Evolutionary conservation across 2,888 invertebrate species (phyloP), one percentile per base, ranked within the genome.

Genomic region (Noctua pronuba): DNA sequence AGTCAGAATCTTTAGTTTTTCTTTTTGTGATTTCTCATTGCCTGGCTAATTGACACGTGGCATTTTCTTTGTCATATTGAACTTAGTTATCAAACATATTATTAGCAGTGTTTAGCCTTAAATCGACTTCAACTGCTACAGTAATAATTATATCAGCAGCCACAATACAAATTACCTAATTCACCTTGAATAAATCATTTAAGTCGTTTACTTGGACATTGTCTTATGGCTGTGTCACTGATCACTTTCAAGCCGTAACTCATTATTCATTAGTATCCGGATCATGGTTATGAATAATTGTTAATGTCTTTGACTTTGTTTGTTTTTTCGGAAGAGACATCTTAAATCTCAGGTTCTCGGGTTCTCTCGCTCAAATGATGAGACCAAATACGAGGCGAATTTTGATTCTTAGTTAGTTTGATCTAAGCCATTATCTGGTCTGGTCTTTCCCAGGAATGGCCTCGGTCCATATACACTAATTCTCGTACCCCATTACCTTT

Each of bases 121-220:
- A 38, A 72, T 28, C 49, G 72, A 24, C 28, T 66, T 35, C n/a
- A 75, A 62, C 75, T 77, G 44, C 41, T 35, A 62, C 74, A 80
- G 71, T 74, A 83, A 79, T 87, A 88, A 88, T 89, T 88, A 88
- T 86, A 85, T 70, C 75, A 86, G 74, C 79, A 83, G 80, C 84
- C 75, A 87, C 87, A 88, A 84, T 84, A 89, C 86, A 90, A 90
- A 90, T 88, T 77, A 84, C 85, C 77, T 75, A 85, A 88, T 82
- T 91, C 83, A 89, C 92, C 92, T 92, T 92, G 92, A 86, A 85
- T 87, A 89, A 88, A 90, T 90, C 88, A 90, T 81, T 87, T 70
- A 79, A 84, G 80, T 88, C 79, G 78, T 86, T 90, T 84, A 88
- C 87, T 86, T 88, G 77, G 78, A 83, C 80, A 86, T 86, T 83